A percentile compares a stretch with the other conserved stretches of the same genome.
These are phyloP conservation scores for Linyphia triangularis DNA, from an alignment of 2,888 invertebrate species.

Conservation along the genomic window DNA sequence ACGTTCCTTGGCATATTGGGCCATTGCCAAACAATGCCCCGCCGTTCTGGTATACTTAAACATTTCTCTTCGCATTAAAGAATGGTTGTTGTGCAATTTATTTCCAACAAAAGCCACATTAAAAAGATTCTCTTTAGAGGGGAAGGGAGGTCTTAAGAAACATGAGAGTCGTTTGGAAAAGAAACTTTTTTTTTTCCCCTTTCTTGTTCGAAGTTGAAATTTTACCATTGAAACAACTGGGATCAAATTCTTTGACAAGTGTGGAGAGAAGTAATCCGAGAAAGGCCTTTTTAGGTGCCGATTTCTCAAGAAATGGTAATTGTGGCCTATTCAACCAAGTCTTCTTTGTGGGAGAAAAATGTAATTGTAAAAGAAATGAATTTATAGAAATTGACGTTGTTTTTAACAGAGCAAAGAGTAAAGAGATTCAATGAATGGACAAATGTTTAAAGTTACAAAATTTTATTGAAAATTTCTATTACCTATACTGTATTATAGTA, in stretches of 20 bases:
- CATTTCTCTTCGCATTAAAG: conserved; percentile 44
- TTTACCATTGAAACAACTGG: conserved; percentile 3
- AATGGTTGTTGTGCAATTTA: conserved; percentile 42
- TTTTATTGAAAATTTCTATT: too few species aligned
- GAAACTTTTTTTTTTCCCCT: not conserved
- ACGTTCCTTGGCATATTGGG: conserved; percentile 14
- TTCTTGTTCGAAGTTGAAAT: not conserved
- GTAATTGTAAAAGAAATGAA: too few species aligned
- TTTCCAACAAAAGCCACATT: conserved; percentile 14
- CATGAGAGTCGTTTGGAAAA: not conserved
- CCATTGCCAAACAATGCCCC: conserved; percentile 18
- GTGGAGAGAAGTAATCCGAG: not conserved
- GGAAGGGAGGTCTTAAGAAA: conserved; percentile 4
- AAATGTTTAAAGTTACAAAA: too few species aligned
- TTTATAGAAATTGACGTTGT: too few species aligned
- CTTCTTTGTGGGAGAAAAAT: too few species aligned
- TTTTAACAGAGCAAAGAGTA: too few species aligned
- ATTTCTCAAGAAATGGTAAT: too few species aligned
- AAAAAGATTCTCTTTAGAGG: conserved; percentile 15
- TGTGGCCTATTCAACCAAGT: too few species aligned
- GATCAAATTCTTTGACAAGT: conserved; percentile 3
- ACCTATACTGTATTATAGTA: too few species aligned
- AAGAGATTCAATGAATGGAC: too few species aligned
- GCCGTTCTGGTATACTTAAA: conserved; percentile 14
- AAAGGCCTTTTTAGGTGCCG: not conserved